phyloP scores from a whole-genome alignment of 2,113 vertebrate genomes.

The Macrotus californicus region DNA sequence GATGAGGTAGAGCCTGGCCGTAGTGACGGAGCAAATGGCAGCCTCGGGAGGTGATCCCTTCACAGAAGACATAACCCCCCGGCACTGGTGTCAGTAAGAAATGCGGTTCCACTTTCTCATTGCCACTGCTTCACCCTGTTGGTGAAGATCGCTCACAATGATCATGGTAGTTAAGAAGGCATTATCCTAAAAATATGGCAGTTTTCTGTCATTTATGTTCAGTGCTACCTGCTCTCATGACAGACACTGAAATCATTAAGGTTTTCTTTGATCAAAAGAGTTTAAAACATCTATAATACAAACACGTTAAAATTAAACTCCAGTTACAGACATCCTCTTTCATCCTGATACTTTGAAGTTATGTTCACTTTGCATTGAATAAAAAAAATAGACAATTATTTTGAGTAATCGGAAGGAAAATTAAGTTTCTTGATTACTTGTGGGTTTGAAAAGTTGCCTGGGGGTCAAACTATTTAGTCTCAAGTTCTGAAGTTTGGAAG shows the following conservation, averaged over 20 bases:
- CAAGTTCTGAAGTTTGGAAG: slow-evolving; percentile 72
- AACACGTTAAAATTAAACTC: neutral
- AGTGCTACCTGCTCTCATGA: neutral
- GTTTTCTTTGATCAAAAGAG: neutral
- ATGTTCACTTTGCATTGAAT: neutral
- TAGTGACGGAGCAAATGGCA: accelerated
- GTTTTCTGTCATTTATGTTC: neutral
- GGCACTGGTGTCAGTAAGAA: neutral
- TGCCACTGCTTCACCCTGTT: neutral
- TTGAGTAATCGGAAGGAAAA: neutral
- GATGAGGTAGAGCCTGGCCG: neutral
- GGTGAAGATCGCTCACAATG: neutral
- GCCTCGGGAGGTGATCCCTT: too few species aligned
- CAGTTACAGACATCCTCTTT: neutral
- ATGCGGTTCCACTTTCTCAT: neutral
- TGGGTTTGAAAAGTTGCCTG: slow-evolving; percentile 76
- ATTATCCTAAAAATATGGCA: neutral
- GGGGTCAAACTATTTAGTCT: slow-evolving; percentile 62
- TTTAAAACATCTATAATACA: slow-evolving; percentile 35
- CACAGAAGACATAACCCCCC: neutral
- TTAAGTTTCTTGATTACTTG: slow-evolving; percentile 19
- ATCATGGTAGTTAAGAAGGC: neutral
- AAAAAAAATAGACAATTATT: neutral
- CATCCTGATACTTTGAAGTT: neutral
- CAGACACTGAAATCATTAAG: neutral